Evolutionary conservation across 2,888 invertebrate species (phyloP).

Genomic region (Drosophila planitibia): DNA sequence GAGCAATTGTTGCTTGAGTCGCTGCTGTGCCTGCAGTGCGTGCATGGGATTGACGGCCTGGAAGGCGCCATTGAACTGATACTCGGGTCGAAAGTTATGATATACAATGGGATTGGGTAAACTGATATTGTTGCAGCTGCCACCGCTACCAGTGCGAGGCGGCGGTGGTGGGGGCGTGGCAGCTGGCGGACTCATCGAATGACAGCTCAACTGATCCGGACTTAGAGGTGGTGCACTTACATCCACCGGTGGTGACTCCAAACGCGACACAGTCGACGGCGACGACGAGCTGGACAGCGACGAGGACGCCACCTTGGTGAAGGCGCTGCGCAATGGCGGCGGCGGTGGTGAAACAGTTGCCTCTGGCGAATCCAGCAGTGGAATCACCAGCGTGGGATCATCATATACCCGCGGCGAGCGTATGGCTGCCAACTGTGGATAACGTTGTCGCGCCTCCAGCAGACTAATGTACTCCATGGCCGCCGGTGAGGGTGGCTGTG

Average conservation of each 20-base stretch:
- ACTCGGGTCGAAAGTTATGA: conserved; percentile 84
- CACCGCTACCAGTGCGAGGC: conserved; percentile 78
- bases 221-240: conserved; percentile 91
- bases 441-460: conserved; percentile 79
- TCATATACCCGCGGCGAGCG: conserved; percentile 84
- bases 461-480: conserved; percentile 79
- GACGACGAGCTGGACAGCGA: conserved; percentile 71
- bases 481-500: conserved; percentile 75
- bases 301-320: conserved; percentile 90
- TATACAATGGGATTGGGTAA: conserved; percentile 80
- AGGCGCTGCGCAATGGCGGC: conserved; percentile 89
- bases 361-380: conserved; percentile 79
- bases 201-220: conserved; percentile 91
- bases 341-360: conserved; percentile 55
- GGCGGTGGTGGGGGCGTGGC: conserved; percentile 89
- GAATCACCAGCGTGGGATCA: conserved; percentile 84
- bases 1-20: conserved; percentile 84
- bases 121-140: conserved; percentile 45
- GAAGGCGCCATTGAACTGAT: conserved; percentile 84
- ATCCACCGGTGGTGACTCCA: conserved; percentile 85
- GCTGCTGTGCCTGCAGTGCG: conserved; percentile 83
- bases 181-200: conserved; percentile 91
- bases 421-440: conserved; percentile 80
- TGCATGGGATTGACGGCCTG: conserved; percentile 84
- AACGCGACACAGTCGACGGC: conserved; percentile 70